phyloP scores from a whole-genome alignment of 2,113 vertebrate species.

The Tachuris rubrigastra region DNA sequence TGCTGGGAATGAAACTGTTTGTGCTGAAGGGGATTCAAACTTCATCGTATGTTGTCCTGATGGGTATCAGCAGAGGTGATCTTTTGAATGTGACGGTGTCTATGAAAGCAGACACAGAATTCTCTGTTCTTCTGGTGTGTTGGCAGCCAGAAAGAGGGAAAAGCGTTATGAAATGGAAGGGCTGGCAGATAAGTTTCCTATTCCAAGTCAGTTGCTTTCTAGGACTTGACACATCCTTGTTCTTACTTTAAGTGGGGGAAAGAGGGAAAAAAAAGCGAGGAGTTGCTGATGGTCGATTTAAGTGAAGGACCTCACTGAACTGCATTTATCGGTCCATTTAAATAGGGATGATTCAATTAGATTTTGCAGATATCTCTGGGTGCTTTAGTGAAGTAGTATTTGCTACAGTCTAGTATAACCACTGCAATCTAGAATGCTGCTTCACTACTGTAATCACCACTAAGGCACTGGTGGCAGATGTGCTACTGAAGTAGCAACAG shows the following conservation, averaged over 20 bases:
- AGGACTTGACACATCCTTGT: not conserved
- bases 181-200: constrained; percentile 5
- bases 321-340: not conserved
- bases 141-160: not conserved
- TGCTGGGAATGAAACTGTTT: not conserved
- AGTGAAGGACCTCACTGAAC: not conserved
- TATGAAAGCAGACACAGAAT: not conserved
- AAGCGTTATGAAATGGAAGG: not conserved
- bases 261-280: not conserved
- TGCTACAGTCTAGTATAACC: not conserved
- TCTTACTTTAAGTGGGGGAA: not conserved
- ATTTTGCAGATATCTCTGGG: not conserved
- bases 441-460: fast-evolving
- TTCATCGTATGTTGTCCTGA: not conserved
- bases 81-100: not conserved
- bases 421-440: not conserved
- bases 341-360: not conserved
- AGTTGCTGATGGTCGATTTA: not conserved
- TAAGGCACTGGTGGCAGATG: not conserved
- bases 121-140: not conserved
- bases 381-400: not conserved
- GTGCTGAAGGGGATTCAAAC: not conserved
- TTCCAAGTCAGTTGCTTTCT: constrained; percentile 17
- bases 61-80: not conserved
- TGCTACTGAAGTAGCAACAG: not conserved